Base-by-base conservation (phyloP, 2,888 invertebrate species). In the Helobdella robusta region DNA sequence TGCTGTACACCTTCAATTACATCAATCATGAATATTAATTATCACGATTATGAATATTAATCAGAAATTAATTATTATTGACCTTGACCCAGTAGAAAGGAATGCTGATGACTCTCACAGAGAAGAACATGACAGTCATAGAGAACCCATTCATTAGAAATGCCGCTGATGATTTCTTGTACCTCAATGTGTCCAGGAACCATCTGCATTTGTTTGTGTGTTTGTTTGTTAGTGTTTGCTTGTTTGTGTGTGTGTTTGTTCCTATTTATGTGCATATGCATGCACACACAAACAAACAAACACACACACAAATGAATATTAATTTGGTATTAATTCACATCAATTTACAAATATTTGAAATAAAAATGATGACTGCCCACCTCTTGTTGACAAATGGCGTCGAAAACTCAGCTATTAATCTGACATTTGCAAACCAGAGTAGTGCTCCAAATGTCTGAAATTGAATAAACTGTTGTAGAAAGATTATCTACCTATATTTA, bases 331-430 rank as follows among this genome's bases (percentile, higher is more conserved):
- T 40, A 5, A 59, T 6, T n/a, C n/a, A 1, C 6, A 4, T 32
- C 5, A 25, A 25, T 56, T 30, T 30, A 30, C 32, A 40, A 40
- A 40, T 40, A 15, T 40, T 32, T 18, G 8, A 18, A 18, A 52
- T 52, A 18, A 52, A 52, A 52, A n/a, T n/a, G n/a, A n/a, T n/a
- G 44, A 40, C 44, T 11, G 44, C 11, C 44, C n/a, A 40, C n/a
- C 44, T 40, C 44, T 40, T 40, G 44, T 40, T 40, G 15, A 78
- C 77, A 70, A 76, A 76, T n/a, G 76, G 76, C 44, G 78, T 78
- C 23, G 78, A 78, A 69, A 78, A 75, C 70, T 78, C 78, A 54
- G 78, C 78, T 35, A 78, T 71, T 30, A 78, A 71, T 59, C 78
- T 70, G 68, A 74, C 77, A 70, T 78, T 78, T 23, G 78, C 77